phyloP scores from a whole-genome alignment of 2,797 vertebrate genomes.

The Melanotaenia maccullochi region DNA sequence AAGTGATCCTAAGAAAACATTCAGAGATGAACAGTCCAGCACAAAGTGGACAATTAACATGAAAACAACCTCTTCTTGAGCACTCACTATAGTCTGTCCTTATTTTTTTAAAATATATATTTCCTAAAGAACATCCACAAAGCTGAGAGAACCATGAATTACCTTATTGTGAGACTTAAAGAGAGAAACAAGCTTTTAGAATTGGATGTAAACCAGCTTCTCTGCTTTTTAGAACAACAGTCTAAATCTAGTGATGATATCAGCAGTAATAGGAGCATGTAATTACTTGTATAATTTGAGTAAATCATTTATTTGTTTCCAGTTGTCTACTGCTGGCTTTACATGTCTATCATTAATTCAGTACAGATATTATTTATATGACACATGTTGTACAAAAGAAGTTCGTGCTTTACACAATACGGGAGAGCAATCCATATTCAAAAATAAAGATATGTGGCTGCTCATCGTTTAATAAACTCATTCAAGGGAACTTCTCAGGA shows the following conservation, averaged over 20 bases:
- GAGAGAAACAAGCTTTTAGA: conserved; percentile 7
- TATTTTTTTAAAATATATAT: conserved; percentile 28
- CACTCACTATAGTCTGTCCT: conserved; percentile 23
- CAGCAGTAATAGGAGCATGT: not conserved
- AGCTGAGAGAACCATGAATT: conserved; percentile 8
- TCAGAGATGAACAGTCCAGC: conserved; percentile 64
- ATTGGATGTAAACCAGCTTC: not conserved
- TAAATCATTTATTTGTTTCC: conserved; percentile 13
- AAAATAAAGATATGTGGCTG: not conserved
- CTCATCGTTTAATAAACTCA: conserved; percentile 2
- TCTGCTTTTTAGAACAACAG: not conserved
- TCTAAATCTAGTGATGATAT: not conserved
- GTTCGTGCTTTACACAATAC: not conserved
- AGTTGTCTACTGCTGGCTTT: conserved; percentile 5
- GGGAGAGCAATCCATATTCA: not conserved
- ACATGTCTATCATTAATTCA: conserved; percentile 7
- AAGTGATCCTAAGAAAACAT: conserved; percentile 64
- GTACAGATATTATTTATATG: conserved; percentile 8
- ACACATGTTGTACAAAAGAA: conserved; percentile 1
- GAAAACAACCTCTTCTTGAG: conserved; percentile 60
- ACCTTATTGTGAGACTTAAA: conserved; percentile 12
- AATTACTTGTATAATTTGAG: conserved; percentile 6
- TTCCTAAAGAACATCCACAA: conserved; percentile 3
- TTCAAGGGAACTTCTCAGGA: not conserved
- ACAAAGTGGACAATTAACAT: conserved; percentile 70